A percentile compares a stretch with the other conserved stretches of the same genome.
Conservation (phyloP, 23 tunicate genomes). For the Styela plicata region DNA sequence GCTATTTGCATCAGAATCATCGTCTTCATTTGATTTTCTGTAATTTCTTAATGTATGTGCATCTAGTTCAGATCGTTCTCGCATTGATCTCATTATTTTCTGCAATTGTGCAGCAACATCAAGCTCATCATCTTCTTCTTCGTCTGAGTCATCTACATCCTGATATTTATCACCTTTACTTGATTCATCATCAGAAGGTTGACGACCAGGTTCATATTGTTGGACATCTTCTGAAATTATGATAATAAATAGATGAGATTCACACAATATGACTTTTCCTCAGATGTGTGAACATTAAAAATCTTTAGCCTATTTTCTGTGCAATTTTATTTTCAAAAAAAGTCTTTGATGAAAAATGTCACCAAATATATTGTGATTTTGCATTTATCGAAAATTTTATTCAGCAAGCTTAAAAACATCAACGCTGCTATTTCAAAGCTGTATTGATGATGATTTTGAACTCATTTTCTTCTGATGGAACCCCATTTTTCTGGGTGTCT, state of each 20-base stretch:
- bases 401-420: too few relatives aligned
- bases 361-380: too few relatives aligned
- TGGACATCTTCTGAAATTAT: too few relatives aligned
- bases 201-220: neutral
- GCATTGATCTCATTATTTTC: slow-evolving; percentile 19
- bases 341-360: too few relatives aligned
- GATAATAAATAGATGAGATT: neutral
- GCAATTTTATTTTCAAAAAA: too few relatives aligned
- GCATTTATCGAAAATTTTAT: too few relatives aligned
- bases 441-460: too few relatives aligned
- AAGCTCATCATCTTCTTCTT: slow-evolving; percentile 15
- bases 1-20: slow-evolving; percentile 20
- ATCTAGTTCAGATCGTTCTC: slow-evolving; percentile 62
- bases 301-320: too few relatives aligned
- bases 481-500: too few relatives aligned
- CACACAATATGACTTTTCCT: neutral
- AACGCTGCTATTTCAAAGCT: too few relatives aligned
- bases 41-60: slow-evolving; percentile 38
- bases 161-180: neutral
- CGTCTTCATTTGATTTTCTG: neutral
- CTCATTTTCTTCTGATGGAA: too few relatives aligned
- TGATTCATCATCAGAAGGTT: neutral
- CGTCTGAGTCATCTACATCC: slow-evolving; percentile 12
- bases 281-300: neutral
- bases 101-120: slow-evolving; percentile 22